phyloP scores from a whole-genome alignment of 2,113 vertebrate species.

The Oryzias woworae region DNA sequence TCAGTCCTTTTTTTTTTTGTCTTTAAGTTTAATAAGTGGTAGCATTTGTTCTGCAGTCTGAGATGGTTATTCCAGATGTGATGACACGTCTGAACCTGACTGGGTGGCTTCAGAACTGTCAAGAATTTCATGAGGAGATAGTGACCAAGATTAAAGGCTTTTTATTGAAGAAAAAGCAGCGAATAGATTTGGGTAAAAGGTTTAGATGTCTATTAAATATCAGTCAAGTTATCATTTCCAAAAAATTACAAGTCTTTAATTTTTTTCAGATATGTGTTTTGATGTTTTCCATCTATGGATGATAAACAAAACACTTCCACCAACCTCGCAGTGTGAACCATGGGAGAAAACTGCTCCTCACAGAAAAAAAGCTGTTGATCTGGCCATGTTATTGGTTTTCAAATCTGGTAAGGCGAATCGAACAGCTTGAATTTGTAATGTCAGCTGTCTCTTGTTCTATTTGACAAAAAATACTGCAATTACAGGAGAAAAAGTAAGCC shows the following conservation, averaged over 20 bases:
- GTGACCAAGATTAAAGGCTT: conserved; percentile 45
- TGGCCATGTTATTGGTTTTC: conserved; percentile 52
- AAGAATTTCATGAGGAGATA: conserved; percentile 62
- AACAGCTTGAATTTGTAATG: neutral
- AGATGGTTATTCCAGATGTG: conserved; percentile 56
- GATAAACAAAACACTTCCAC: neutral
- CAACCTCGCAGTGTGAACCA: conserved; percentile 43
- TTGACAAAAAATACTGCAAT: conserved; percentile 1
- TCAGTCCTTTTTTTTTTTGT: neutral
- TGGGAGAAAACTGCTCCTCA: conserved; percentile 56
- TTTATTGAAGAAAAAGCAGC: conserved; percentile 20
- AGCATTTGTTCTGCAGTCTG: conserved; percentile 52
- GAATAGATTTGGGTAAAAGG: conserved; percentile 51
- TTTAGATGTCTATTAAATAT: conserved; percentile 49
- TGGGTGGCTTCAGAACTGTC: conserved; percentile 71
- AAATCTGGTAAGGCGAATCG: conserved; percentile 66
- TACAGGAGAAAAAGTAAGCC: conserved; percentile 56
- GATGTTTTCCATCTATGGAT: conserved; percentile 56
- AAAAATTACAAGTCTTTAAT: neutral
- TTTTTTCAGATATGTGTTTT: conserved; percentile 59
- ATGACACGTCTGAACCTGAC: conserved; percentile 62
- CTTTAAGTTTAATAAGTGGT: neutral
- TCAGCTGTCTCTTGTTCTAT: neutral
- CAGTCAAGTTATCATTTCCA: neutral
- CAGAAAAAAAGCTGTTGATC: conserved; percentile 51